Conservation (phyloP, 2,113 vertebrate species). For the Trogon melanurus region DNA sequence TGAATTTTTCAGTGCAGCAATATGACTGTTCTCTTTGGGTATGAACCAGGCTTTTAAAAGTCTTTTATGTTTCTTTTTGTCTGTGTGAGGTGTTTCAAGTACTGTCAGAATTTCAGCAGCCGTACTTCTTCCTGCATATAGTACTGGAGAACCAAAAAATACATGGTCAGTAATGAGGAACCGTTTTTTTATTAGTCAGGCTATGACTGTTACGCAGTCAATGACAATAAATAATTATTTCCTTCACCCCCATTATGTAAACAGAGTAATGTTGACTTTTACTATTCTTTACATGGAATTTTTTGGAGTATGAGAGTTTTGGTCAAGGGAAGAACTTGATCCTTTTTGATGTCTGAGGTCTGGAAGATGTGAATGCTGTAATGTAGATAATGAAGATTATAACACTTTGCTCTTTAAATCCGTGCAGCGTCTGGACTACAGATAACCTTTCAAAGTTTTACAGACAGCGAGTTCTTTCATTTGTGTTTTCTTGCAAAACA, state of each 20-base stretch:
- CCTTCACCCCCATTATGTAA: neutral
- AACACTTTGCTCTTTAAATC: neutral
- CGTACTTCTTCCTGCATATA: neutral
- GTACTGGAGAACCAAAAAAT: neutral
- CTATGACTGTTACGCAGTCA: neutral
- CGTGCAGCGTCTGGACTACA: neutral
- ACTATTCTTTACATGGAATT: neutral
- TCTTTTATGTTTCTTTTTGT: neutral
- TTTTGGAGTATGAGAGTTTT: neutral
- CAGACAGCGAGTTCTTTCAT: neutral
- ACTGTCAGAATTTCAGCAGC: neutral
- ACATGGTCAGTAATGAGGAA: neutral
- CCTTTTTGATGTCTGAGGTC: neutral
- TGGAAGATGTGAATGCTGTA: neutral
- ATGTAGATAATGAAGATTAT: neutral
- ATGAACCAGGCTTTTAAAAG: neutral
- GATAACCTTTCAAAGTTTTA: neutral
- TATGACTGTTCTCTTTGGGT: neutral
- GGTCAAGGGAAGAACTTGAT: neutral
- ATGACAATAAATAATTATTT: neutral
- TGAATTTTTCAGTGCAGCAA: neutral
- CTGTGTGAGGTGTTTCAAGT: neutral
- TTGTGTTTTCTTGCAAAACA: neutral
- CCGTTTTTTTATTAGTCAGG: neutral
- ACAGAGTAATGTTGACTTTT: neutral